A percentile compares a stretch with the other conserved stretches of the same genome.
These are phyloP conservation scores for Takifugu rubripes DNA, from an alignment of 2,797 vertebrate species.

Conservation along the genomic window DNA sequence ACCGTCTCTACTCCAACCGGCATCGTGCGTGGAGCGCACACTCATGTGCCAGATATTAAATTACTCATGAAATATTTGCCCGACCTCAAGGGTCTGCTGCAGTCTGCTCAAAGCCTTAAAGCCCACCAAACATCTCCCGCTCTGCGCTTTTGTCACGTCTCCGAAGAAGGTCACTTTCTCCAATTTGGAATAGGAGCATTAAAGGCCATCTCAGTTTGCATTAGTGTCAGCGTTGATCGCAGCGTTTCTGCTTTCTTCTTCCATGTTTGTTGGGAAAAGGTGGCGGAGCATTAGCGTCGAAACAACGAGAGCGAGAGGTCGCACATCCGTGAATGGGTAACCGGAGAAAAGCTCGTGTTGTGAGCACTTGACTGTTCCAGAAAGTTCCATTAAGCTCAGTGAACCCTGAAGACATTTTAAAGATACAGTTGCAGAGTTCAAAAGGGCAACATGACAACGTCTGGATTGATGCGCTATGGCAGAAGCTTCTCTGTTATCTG, in stretches of 20 bases:
- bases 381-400: conserved; percentile 61
- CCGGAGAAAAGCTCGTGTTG: conserved; percentile 51
- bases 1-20: conserved; percentile 59
- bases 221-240: conserved; percentile 71
- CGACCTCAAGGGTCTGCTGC: conserved; percentile 78
- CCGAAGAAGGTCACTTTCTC: conserved; percentile 81
- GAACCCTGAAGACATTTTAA: conserved; percentile 67
- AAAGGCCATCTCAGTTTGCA: conserved; percentile 73
- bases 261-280: conserved; percentile 17
- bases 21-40: conserved; percentile 65
- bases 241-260: conserved; percentile 41
- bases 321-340: conserved; percentile 65
- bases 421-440: conserved; percentile 63
- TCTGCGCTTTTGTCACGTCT: conserved; percentile 78
- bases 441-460: conserved; percentile 34
- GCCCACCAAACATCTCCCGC: conserved; percentile 17
- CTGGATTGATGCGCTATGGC: conserved; percentile 12
- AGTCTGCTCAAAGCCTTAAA: conserved; percentile 49
- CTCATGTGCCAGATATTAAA: conserved; percentile 95
- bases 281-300: conserved; percentile 25
- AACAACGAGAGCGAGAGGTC: conserved; percentile 58
- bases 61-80: conserved; percentile 96
- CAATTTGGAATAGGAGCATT: conserved; percentile 74
- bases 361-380: conserved; percentile 61
- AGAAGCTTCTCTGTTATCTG: neutral